These are phyloP conservation scores for Nothocercus nigrocapillus DNA, from an alignment of 2,113 vertebrate species.

Conservation along the genomic window DNA sequence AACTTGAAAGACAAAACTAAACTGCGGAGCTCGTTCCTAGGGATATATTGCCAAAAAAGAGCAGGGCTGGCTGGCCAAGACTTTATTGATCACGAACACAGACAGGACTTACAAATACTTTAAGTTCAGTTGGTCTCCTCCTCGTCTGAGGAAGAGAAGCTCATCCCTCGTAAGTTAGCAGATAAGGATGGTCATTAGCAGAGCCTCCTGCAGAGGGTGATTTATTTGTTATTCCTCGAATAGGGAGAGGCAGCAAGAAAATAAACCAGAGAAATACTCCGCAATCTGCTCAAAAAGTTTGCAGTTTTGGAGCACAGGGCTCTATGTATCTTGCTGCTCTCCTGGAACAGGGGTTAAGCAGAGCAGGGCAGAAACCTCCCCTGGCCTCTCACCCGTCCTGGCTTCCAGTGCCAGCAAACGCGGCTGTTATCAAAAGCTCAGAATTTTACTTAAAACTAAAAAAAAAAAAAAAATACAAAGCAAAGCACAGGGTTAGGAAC, in stretches of 20 bases:
- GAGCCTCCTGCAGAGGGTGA: background rate
- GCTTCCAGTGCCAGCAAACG: background rate
- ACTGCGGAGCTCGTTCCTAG: background rate
- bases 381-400: background rate
- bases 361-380: background rate
- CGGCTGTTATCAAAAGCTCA: background rate
- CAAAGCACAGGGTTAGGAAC: background rate
- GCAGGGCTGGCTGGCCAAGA: background rate
- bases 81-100: background rate
- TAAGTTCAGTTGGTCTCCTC: background rate
- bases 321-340: background rate
- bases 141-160: background rate
- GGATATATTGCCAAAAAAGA: background rate
- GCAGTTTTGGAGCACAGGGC: background rate
- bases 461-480: too few relatives aligned
- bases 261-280: rapidly evolving
- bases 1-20: background rate
- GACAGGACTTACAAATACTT: background rate
- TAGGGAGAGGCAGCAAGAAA: background rate
- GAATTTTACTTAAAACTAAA: background rate
- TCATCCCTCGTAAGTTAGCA: background rate
- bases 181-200: background rate
- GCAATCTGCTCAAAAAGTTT: too few relatives aligned
- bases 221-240: background rate
- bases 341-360: background rate